Conservation (phyloP, 2,113 vertebrate species). For the Motacilla alba region DNA sequence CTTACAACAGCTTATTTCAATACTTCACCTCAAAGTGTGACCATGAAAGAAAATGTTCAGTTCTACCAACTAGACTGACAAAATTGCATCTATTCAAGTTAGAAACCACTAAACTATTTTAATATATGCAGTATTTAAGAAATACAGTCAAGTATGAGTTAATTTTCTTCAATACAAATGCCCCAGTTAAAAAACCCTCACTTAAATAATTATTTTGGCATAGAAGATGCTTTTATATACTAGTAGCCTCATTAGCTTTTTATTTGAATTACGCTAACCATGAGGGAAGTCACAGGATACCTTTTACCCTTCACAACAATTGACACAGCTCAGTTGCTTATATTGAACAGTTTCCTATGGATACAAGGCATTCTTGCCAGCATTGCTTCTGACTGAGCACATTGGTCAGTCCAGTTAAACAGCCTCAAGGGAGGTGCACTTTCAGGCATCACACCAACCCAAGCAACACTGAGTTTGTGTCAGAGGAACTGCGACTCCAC, state of each 20-base stretch:
- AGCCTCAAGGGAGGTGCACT: background rate
- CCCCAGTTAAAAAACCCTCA: rapidly evolving
- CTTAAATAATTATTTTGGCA: background rate
- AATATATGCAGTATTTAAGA: background rate
- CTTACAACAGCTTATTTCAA: background rate
- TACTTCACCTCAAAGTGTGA: background rate
- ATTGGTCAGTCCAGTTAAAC: background rate
- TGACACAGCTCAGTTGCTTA: background rate
- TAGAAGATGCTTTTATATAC: background rate
- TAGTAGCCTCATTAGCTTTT: background rate
- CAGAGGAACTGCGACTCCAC: background rate
- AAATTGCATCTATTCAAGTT: background rate
- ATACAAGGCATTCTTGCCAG: background rate
- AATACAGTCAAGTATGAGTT: background rate
- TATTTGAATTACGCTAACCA: background rate
- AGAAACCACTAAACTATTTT: background rate
- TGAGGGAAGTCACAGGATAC: background rate
- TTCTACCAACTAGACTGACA: background rate
- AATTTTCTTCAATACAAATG: background rate
- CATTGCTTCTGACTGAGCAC: background rate
- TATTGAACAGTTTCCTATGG: rapidly evolving
- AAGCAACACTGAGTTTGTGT: background rate
- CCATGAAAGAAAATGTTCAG: background rate
- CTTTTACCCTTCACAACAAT: background rate
- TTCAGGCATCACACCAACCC: background rate